Conservation (phyloP, 2,888 invertebrate genomes). For the Cephus rjabovi region DNA sequence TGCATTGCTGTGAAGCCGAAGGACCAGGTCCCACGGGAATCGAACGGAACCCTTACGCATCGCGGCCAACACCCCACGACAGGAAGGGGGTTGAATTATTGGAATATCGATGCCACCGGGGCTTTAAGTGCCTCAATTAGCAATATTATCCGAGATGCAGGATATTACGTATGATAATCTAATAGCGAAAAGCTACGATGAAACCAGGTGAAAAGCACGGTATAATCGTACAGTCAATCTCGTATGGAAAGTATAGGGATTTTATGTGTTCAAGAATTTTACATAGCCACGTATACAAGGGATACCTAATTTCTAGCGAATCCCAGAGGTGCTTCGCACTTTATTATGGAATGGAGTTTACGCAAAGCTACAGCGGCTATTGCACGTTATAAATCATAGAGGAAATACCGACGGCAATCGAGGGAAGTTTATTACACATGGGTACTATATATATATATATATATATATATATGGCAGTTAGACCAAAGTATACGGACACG, state of each 20-base stretch:
- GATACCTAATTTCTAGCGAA: background rate
- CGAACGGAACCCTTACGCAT: slow-evolving; percentile 59
- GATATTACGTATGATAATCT: background rate
- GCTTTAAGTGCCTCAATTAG: slow-evolving; percentile 62
- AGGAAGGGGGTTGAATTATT: slow-evolving; percentile 59
- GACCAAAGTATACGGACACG: background rate
- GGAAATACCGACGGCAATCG: background rate
- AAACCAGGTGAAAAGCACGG: background rate
- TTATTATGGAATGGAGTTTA: background rate
- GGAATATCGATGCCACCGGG: slow-evolving; percentile 61
- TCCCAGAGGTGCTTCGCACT: background rate
- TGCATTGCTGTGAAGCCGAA: slow-evolving; percentile 62
- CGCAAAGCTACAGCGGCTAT: background rate
- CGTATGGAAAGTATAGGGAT: background rate
- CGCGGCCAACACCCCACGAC: slow-evolving; percentile 40
- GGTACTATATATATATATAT: background rate
- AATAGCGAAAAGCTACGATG: background rate
- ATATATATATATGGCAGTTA: background rate
- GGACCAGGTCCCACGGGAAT: slow-evolving; percentile 63
- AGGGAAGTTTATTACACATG: background rate
- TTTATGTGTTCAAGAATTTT: background rate
- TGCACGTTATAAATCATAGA: background rate
- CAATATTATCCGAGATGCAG: slow-evolving; percentile 22
- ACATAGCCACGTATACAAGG: background rate
- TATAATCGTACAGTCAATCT: background rate